Conservation (phyloP, 1,140 invertebrate species). For the Pemphigus obesinymphae region DNA sequence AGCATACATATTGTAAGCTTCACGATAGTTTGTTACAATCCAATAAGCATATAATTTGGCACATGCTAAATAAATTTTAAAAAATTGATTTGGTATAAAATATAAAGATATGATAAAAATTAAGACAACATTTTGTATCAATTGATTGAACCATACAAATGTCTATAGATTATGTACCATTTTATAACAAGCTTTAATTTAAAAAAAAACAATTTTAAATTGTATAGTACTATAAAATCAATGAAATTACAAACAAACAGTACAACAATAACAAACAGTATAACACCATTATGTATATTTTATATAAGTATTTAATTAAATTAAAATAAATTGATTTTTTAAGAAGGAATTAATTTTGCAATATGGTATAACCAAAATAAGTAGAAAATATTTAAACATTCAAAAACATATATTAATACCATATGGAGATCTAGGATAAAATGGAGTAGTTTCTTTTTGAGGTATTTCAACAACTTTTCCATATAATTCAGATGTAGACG, state of each 20-base stretch:
- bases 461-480: conserved; percentile 96
- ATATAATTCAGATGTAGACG: conserved; percentile 96
- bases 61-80: conserved; percentile 86
- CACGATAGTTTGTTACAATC: conserved; percentile 97
- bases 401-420: conserved; percentile 60
- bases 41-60: conserved; percentile 98
- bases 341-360: neutral
- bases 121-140: no score
- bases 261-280: no score
- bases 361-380: neutral
- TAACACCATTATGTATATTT: no score
- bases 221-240: no score
- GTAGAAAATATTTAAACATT: neutral
- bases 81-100: no score
- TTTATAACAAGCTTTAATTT: no score
- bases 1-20: conserved; percentile 96
- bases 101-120: no score
- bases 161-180: no score
- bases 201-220: conserved; percentile 47
- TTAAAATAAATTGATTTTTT: no score
- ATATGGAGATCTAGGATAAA: conserved; percentile 99
- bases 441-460: conserved; percentile 96
- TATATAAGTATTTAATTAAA: no score
- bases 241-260: no score
- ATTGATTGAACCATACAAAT: no score